Conservation (phyloP, 2,797 vertebrate species). For the Ctenopoma multispine region DNA sequence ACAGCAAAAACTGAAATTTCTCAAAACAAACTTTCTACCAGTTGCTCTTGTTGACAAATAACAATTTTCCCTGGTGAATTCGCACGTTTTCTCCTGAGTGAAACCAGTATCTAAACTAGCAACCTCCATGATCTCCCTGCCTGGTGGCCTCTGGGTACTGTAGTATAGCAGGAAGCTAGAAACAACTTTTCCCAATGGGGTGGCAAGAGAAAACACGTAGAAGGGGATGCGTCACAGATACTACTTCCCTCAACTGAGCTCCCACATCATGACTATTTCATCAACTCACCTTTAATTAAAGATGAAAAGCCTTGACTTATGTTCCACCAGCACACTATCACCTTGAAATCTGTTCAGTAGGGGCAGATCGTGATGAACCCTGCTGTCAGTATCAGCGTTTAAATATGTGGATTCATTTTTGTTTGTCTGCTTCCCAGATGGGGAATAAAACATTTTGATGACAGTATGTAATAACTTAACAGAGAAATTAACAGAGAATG, state of each 20-base stretch:
- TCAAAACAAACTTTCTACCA: not conserved
- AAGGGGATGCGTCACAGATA: slow-evolving; percentile 13
- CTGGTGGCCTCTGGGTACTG: slow-evolving; percentile 32
- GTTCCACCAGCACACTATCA: slow-evolving; percentile 43
- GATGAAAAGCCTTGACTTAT: slow-evolving; percentile 52
- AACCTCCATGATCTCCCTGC: slow-evolving; percentile 18
- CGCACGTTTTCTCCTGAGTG: slow-evolving; percentile 5
- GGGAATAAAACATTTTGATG: slow-evolving; percentile 2
- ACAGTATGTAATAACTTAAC: not conserved
- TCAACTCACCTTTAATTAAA: slow-evolving; percentile 61
- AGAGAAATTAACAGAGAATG: no score
- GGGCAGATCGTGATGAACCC: slow-evolving; percentile 44
- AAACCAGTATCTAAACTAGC: slow-evolving; percentile 37
- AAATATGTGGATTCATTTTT: slow-evolving; percentile 33
- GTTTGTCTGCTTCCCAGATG: slow-evolving; percentile 2
- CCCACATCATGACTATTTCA: slow-evolving; percentile 61
- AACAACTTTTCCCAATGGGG: not conserved
- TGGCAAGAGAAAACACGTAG: slow-evolving; percentile 6
- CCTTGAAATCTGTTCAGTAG: slow-evolving; percentile 63
- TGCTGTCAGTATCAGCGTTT: slow-evolving; percentile 41
- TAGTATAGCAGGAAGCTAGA: not conserved
- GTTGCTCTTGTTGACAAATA: slow-evolving; percentile 50
- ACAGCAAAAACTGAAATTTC: not conserved
- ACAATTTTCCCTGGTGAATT: not conserved
- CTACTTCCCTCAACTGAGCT: not conserved